Evolutionary conservation across 1,140 invertebrate species (phyloP).

Genomic region (Leptinotarsa lineolata): DNA sequence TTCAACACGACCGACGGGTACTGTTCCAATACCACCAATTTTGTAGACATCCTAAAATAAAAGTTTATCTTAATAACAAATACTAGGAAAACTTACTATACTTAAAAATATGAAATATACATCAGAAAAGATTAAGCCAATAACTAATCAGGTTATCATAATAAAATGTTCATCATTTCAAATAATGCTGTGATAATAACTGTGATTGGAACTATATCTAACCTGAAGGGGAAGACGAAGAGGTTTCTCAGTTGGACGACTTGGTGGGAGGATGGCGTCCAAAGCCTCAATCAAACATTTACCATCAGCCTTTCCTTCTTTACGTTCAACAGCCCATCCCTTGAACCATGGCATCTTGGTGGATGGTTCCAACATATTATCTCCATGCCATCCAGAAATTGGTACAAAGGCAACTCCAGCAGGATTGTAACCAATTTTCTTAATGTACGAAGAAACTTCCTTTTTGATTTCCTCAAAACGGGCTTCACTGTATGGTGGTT

Average conservation of each 20-base stretch:
- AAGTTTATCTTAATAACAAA: constrained; percentile 20
- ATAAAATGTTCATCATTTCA: too few relatives aligned
- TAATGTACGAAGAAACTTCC: constrained; percentile 89
- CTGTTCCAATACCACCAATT: constrained; percentile 98
- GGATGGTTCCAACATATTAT: constrained; percentile 88
- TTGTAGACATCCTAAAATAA: constrained; percentile 88
- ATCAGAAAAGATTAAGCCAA: constrained; percentile 48
- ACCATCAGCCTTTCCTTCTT: constrained; percentile 81
- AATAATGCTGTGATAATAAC: too few relatives aligned
- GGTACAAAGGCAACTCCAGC: constrained; percentile 89
- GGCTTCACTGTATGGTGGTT: constrained; percentile 82
- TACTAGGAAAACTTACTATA: neutral
- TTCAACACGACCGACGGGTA: constrained; percentile 95
- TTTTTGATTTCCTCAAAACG: constrained; percentile 92
- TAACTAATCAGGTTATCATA: constrained; percentile 26
- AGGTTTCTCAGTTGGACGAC: constrained; percentile 85
- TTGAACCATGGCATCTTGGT: constrained; percentile 89
- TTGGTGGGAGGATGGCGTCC: constrained; percentile 84
- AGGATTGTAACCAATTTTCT: constrained; percentile 95
- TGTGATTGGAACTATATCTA: neutral
- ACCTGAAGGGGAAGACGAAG: constrained; percentile 86
- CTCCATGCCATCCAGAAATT: constrained; percentile 93
- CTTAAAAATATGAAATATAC: neutral
- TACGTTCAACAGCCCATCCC: constrained; percentile 85
- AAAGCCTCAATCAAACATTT: constrained; percentile 87